Conservation (phyloP, 2,797 vertebrate species). For the Sitta carolinensis region DNA sequence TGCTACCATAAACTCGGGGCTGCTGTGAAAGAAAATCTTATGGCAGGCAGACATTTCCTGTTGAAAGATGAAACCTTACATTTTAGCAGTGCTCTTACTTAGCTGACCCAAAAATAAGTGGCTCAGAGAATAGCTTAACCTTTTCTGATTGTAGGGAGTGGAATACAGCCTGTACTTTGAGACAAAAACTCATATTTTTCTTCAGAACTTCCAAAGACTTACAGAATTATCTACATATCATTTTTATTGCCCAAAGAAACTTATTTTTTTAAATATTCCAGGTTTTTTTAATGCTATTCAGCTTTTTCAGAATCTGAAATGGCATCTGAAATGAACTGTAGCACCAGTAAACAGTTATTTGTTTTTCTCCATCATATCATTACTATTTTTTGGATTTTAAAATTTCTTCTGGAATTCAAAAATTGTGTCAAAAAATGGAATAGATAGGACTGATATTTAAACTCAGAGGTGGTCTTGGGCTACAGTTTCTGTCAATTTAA, state of each 20-base stretch:
- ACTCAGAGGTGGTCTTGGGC: background rate
- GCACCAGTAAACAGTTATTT: background rate
- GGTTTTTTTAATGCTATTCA: background rate
- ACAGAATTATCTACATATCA: background rate
- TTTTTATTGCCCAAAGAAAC: background rate
- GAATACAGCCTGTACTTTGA: background rate
- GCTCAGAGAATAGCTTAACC: background rate
- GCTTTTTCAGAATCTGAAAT: background rate
- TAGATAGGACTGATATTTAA: background rate
- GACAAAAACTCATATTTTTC: background rate
- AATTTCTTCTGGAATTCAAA: background rate
- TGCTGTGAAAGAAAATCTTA: background rate
- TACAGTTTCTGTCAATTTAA: background rate
- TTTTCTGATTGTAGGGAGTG: background rate
- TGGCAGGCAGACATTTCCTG: conserved; percentile 11
- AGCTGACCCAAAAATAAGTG: background rate
- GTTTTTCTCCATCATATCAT: background rate
- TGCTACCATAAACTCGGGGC: background rate
- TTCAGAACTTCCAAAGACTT: background rate
- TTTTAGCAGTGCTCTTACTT: background rate
- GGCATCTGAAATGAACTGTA: background rate
- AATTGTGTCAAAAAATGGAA: background rate
- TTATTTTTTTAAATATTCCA: background rate
- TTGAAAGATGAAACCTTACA: conserved; percentile 2
- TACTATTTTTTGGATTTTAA: background rate